Evolutionary conservation across 1,140 invertebrate genomes (phyloP), one percentile per base, ranked within the genome.

Genomic region (Procambarus virginalis): DNA sequence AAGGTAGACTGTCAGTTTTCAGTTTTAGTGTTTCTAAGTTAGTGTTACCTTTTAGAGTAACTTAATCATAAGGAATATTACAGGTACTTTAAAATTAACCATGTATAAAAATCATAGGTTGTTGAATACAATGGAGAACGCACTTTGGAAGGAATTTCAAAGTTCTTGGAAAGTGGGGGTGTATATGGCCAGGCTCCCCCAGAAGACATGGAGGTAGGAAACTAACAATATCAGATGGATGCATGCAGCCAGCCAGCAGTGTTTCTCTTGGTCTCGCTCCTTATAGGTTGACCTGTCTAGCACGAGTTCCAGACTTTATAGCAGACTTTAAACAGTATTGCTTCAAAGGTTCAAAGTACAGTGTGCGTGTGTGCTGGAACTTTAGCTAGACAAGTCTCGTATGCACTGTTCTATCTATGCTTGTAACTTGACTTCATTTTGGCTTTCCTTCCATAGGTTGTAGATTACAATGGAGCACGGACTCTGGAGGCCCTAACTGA

Each of bases 391-490:
- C 8, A 14, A 4, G 68, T 20, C 4, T 68, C 20, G 10, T 73
- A 73, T 20, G 68, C 68, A 73, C 68, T 34, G 22, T 73, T 10
- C 68, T 73, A 22, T 73, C 68, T 73, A 22, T 73, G 68, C 68
- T 73, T 34, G n/a, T 73, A 73, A 73, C 73, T 22, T 58, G 45
- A 86, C 55, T 55, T 46, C 34, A 77, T 60, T 83, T 86, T 80
- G 89, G 64, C 73, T 84, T 89, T 81, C 73, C 60, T 48, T 92
- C 93, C 93, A 70, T 94, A 97, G 96, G 95, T 96, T 92, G 95
- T 99, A 92, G 97, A 99, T 93, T 99, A 98, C 95, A 97, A 97
- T 93, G 98, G 98, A 84, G 98, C 98, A 93, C 96, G 99, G 94
- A 99, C 98, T 92, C 95, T 99, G 92, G 98, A 98, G 93, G 98